Evolutionary conservation across 1,140 invertebrate genomes (phyloP).

Genomic region (Drosophila punjabiensis): DNA sequence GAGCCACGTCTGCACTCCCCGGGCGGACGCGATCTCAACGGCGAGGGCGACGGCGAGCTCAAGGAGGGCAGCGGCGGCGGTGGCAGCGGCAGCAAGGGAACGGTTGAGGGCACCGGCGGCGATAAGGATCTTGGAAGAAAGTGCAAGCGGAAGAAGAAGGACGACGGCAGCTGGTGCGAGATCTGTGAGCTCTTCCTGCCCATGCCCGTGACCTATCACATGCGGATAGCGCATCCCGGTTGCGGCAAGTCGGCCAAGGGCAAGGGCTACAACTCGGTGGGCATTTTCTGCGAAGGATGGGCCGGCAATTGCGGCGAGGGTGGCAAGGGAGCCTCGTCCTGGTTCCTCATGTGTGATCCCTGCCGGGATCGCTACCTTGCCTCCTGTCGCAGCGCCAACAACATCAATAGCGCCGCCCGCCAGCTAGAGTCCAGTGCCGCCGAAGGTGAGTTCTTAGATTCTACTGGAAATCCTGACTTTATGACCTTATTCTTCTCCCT

Average conservation of each 20-base stretch:
- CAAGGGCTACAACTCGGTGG: conserved; percentile 95
- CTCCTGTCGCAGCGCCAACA: conserved; percentile 86
- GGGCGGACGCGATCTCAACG: conserved; percentile 23
- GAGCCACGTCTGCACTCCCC: conserved; percentile 63
- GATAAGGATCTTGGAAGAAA: conserved; percentile 87
- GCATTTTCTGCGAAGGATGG: conserved; percentile 94
- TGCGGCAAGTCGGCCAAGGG: conserved; percentile 93
- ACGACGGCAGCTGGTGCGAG: conserved; percentile 89
- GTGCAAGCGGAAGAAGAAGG: conserved; percentile 87
- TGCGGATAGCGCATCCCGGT: conserved; percentile 95
- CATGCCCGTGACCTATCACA: conserved; percentile 94
- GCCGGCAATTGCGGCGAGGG: conserved; percentile 95
- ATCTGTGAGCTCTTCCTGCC: conserved; percentile 93
- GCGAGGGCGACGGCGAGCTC: conserved; percentile 77
- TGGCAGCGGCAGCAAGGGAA: conserved; percentile 8
- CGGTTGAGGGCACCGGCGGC: conserved; percentile 17
- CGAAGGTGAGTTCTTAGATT: conserved; percentile 19
- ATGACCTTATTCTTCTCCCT: neutral
- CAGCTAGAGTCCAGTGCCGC: conserved; percentile 45
- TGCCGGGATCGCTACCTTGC: conserved; percentile 94
- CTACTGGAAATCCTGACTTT: too few relatives aligned
- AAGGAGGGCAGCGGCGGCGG: conserved; percentile 74
- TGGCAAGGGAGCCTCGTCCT: conserved; percentile 92
- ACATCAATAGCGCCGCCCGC: conserved; percentile 64
- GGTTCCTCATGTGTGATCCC: conserved; percentile 96